Evolutionary conservation across 2,113 vertebrate species (phyloP), one percentile per base, ranked within the genome.

Genomic region (Falcunculus frontatus): DNA sequence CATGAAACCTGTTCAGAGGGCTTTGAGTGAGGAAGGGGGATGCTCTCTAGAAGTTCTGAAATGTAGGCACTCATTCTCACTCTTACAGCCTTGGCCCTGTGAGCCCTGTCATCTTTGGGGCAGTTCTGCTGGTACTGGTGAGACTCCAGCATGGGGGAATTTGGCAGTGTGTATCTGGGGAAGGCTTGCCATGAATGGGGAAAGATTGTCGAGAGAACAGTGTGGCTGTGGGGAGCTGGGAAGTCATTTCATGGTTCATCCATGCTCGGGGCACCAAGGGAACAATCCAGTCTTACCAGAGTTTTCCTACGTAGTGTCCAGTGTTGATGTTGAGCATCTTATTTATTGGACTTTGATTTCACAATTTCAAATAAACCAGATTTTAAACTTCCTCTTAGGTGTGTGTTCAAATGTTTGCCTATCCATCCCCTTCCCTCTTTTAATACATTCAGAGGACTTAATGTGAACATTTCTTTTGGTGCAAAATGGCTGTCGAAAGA

Each of bases 341-440:
- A 86, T 79, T 91, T 92, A 78, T 93, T 90, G 88, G 65, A 69
- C 50, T 86, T 89, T 12, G 37, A 67, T 94, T 92, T 96, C 85
- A 86, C 21, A 33, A 25, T 83, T 95, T 84, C 30, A 78, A 95
- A 95, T 95, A 97, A 97, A 97, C 22, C 30, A 64, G 5, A 52
- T 87, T 96, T 93, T 50, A 85, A 52, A 93, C 75, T 68, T 90
- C 27, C 10, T 68, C 46, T 53, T 83, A 60, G 64, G 42, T 84
- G 64, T 84, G 76, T 92, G 76, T 46, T 47, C 77, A 55, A 55
- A 47, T 89, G 63, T 68, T 88, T 92, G 29, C 33, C 13, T 67
- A 0, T 33, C 9, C 10, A 17, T 19, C 22, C 20, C 37, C 33
- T 25, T 14, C 3, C 5, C 4, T 33, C 35, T n/a, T 53, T 32